Percentiles rank a stretch among this genome's conserved stretches.
These are phyloP conservation scores for Aplodontia rufa DNA, from an alignment of 2,113 vertebrate genomes.

Conservation along the genomic window DNA sequence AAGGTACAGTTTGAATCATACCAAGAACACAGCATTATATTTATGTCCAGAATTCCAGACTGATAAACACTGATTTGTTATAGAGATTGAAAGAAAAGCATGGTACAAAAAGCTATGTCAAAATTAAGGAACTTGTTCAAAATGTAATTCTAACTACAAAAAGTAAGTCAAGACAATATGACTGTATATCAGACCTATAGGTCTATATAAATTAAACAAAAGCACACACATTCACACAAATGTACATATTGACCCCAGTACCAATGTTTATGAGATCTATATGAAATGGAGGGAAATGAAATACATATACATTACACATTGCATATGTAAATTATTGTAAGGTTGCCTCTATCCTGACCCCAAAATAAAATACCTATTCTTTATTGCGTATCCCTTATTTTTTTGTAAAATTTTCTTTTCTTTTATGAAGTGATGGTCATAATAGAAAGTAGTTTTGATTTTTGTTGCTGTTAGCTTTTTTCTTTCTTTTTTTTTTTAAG, in stretches of 20 bases:
- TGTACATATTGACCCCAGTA: neutral
- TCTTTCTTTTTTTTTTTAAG: too few species aligned
- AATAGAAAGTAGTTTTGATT: neutral
- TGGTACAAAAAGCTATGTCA: neutral
- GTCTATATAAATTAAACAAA: neutral
- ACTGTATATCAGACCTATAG: neutral
- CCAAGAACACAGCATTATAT: neutral
- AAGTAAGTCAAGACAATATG: neutral
- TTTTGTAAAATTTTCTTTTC: neutral
- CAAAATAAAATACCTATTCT: neutral
- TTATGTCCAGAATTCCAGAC: neutral
- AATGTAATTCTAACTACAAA: neutral
- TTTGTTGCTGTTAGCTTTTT: neutral
- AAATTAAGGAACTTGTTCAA: slow-evolving; percentile 5
- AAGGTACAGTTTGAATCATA: neutral
- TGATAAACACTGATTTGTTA: slow-evolving; percentile 6
- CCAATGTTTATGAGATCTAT: slow-evolving; percentile 8
- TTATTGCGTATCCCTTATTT: neutral
- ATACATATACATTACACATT: neutral
- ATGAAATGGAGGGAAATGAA: neutral
- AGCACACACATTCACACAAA: neutral
- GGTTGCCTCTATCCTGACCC: neutral
- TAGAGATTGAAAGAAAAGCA: neutral
- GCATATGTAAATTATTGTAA: neutral
- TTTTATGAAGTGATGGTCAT: neutral